Base-by-base conservation (phyloP, 1,140 invertebrate species). In the Drosophila busckii region DNA sequence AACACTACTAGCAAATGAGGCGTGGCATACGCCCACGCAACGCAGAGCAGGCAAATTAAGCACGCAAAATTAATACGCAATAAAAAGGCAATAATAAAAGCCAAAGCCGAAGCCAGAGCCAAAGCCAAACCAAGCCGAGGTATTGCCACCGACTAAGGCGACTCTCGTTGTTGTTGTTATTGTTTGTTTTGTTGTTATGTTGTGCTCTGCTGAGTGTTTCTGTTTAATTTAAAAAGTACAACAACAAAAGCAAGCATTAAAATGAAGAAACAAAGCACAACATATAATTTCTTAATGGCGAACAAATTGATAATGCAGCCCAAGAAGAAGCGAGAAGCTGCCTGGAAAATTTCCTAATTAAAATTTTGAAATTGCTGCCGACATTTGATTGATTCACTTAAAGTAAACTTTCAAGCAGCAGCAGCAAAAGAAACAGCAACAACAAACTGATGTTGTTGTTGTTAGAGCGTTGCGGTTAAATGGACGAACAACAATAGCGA, bases 51-150 rank as follows among this genome's bases (percentile, higher is more conserved):
- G 65, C 75, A 82, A 82, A 82, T 82, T 82, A 82, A 82, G 76
- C 75, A 82, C 76, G 75, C 73, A 82, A 82, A 82, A 82, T 82
- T 82, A 82, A 82, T 82, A 82, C 76, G 75, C 76, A 82, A 82
- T 83, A 82, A 82, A 82, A 82, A 83, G 69, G 70, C 76, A 82
- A 82, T 82, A 83, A 83, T 82, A 83, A 82, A 75, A 83, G 76
- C 54, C 75, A 62, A 58, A 32, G 5, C 25, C 28, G 40, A n/a
- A n/a, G n/a, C n/a, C n/a, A n/a, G n/a, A n/a, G n/a, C n/a, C 9
- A 20, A 25, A 34, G 34, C 2, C 34, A 12, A 29, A 16, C 4
- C 13, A 17, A 42, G 41, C 25, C 38, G 13, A 32, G 28, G 9
- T 26, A n/a, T n/a, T n/a, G n/a, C n/a, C n/a, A n/a, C n/a, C n/a